Evolutionary conservation across 2,113 vertebrate genomes (phyloP), one percentile per base, ranked within the genome.

Genomic region (Mugil cephalus): DNA sequence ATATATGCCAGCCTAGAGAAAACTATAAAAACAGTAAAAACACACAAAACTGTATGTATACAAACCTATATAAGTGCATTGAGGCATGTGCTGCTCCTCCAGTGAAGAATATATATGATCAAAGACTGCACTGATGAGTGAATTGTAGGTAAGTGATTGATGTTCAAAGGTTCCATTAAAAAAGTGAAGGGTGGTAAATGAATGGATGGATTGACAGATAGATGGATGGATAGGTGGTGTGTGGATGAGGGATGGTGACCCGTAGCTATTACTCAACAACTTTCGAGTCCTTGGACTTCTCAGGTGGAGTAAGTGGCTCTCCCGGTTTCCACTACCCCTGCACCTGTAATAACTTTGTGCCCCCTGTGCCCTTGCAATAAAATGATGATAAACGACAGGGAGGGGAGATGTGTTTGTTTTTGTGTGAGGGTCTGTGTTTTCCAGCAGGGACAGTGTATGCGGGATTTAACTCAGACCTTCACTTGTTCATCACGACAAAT

Each of bases 311-410:
- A 48, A 74, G 72, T 80, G 81, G 66, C 85, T 85, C 77, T 88
- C 50, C 69, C 79, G 80, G 40, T 73, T 83, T 83, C 58, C 64
- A 76, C 72, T 38, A 11, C 51, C 47, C 70, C 65, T 70, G 48
- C 76, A 77, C 77, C 83, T 75, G 48, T 84, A 91, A 92, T 85
- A 87, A 85, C 79, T 68, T 69, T 74, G 59, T 11, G 65, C 42
- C 88, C 71, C 74, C 64, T 47, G 83, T 91, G 86, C 70, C 90
- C 74, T 89, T 82, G 87, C 54, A 82, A 58, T 76, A 72, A 77
- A 92, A 91, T 83, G 79, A 89, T 79, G 89, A 92, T 73, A 82
- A 83, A 91, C 90, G 84, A 79, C 21, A 15, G 40, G 4, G 39
- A 69, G 35, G 54, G 58, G 51, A 75, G 68, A 75, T 54, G 30